Conservation (phyloP, 2,113 vertebrate species). For the Epinephelus fuscoguttatus region DNA sequence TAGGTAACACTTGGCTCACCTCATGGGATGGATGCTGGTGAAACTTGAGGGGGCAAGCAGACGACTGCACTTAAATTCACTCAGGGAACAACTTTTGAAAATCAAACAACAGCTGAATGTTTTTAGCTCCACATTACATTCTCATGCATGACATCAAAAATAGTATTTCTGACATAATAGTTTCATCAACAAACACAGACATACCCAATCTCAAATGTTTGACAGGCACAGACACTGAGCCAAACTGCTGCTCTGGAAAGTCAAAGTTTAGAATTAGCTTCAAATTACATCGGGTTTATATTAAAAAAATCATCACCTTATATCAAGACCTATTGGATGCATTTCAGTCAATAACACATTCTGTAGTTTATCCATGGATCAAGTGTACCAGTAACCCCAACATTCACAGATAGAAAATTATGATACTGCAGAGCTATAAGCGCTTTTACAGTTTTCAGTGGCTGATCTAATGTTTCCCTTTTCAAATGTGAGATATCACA, state of each 20-base stretch:
- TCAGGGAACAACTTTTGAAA: constrained; percentile 49
- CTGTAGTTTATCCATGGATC: constrained; percentile 16
- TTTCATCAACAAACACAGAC: constrained; percentile 60
- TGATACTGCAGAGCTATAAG: constrained; percentile 3
- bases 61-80: constrained; percentile 64
- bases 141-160: constrained; percentile 81
- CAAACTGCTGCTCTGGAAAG: constrained; percentile 42
- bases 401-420: constrained; percentile 21
- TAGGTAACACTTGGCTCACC: constrained; percentile 63
- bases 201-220: constrained; percentile 47
- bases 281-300: neutral
- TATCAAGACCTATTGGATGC: constrained; percentile 28
- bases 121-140: constrained; percentile 64
- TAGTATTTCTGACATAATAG: constrained; percentile 67
- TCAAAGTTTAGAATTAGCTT: constrained; percentile 23
- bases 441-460: constrained; percentile 7
- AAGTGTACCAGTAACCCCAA: constrained; percentile 23
- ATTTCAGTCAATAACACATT: constrained; percentile 39
- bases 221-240: constrained; percentile 62
- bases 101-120: constrained; percentile 47
- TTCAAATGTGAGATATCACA: neutral
- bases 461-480: constrained; percentile 9
- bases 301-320: neutral
- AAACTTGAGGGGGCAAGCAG: constrained; percentile 53
- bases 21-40: constrained; percentile 68